Percentiles rank a stretch among this genome's conserved stretches.
Evolutionary conservation across 2,797 vertebrate species (phyloP).

Genomic region (Epinephelus malabaricus): DNA sequence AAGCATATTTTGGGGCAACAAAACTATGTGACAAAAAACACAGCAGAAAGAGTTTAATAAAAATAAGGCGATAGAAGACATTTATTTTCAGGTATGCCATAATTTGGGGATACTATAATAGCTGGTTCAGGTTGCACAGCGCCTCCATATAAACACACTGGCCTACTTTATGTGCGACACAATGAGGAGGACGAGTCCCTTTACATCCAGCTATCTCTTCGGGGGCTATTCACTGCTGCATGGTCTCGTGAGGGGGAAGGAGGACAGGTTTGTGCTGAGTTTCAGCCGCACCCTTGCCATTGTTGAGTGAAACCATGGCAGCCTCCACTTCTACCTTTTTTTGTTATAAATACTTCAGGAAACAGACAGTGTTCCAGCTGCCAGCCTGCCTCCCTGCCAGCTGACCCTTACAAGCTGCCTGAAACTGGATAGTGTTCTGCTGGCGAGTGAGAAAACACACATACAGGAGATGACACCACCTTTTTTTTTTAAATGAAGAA

Average conservation of each 20-base stretch:
- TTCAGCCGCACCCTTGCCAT: constrained; percentile 67
- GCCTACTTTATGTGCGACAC: constrained; percentile 29
- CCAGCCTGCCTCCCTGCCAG: constrained; percentile 34
- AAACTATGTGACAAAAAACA: too few relatives aligned
- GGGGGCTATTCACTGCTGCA: constrained; percentile 22
- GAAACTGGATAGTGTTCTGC: constrained; percentile 56
- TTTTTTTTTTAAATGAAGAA: too few relatives aligned
- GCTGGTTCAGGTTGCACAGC: neutral
- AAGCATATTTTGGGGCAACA: too few relatives aligned
- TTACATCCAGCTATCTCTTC: constrained; percentile 22
- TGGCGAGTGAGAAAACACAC: neutral
- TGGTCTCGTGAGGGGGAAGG: constrained; percentile 25
- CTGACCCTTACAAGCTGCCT: constrained; percentile 24
- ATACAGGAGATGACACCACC: neutral
- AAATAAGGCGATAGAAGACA: neutral
- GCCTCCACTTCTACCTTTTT: constrained; percentile 25
- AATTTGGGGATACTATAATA: neutral
- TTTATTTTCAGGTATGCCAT: neutral
- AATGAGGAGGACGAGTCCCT: constrained; percentile 28
- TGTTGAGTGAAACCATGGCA: constrained; percentile 63
- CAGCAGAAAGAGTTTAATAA: neutral
- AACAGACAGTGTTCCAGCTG: constrained; percentile 65
- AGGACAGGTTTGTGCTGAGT: constrained; percentile 53
- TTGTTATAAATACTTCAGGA: constrained; percentile 69
- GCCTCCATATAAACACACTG: neutral